Evolutionary conservation across 2,888 invertebrate species (phyloP), one percentile per base, ranked within the genome.

Genomic region (Zygothrica quintamaculata): DNA sequence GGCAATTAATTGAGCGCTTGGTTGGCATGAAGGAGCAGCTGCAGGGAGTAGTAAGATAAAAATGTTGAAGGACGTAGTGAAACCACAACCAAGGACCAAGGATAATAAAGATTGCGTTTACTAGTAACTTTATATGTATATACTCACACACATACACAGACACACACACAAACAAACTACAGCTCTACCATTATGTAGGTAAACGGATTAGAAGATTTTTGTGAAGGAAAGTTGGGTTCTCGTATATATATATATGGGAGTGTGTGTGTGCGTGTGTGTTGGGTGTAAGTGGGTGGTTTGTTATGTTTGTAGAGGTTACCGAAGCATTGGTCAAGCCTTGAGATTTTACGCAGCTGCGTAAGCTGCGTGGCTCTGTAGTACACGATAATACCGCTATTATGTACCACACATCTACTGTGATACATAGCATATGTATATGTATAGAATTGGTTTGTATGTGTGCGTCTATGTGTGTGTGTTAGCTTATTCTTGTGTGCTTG

Each of bases 311-410:
- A 61, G 61, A 61, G 76, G 72, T 50, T 65, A 75, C 59, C 59
- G 69, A 67, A 76, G 73, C 68, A 80, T 70, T 84, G 84, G 72
- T 84, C 84, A 84, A 84, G 72, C 82, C 70, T 74, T 81, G 75
- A 77, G 80, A 77, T 84, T 80, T 84, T 81, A 81, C 84, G 82
- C 80, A 73, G 85, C 84, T 84, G 85, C 82, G 76, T 78, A 82
- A 76, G 80, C 79, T 76, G 79, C 64, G 79, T 76, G 55, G 51
- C 64, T 60, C 58, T 56, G 44, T 77, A 67, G 74, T 73, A 79
- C 74, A 78, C 69, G 71, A 67, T 77, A 72, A 81, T 70, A 58
- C 74, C 78, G 72, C 72, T 80, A 75, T 74, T 74, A 77, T 81
- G 66, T 74, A 66, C 76, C 47, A 42, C 33, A 58, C 44, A 48